Conservation (phyloP, 1,140 invertebrate genomes). For the Eulimnadia texana region DNA sequence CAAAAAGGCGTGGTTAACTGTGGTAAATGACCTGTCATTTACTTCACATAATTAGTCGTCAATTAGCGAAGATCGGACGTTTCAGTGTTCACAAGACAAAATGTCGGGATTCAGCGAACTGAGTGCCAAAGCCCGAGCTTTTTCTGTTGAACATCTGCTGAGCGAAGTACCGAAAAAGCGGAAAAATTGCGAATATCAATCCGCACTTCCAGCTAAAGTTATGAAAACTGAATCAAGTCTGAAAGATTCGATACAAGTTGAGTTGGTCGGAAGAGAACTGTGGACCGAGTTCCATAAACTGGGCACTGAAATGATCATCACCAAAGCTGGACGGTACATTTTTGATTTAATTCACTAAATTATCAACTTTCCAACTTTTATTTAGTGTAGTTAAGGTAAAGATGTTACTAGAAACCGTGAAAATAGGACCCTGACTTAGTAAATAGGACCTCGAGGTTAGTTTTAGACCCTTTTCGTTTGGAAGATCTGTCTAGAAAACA, state of each 20-base stretch:
- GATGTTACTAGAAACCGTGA: background rate
- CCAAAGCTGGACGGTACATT: slow-evolving; percentile 84
- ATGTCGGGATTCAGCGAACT: background rate
- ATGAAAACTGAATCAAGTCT: background rate
- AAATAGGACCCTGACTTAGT: too few relatives aligned
- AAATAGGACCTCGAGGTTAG: too few relatives aligned
- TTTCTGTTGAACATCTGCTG: background rate
- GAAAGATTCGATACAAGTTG: background rate
- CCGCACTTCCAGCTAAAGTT: background rate
- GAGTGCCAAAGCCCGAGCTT: background rate
- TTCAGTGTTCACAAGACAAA: background rate
- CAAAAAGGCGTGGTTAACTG: too few relatives aligned
- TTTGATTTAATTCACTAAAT: background rate
- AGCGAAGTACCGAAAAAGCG: background rate
- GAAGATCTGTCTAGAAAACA: too few relatives aligned
- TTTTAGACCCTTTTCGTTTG: background rate
- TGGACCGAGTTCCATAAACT: slow-evolving; percentile 76
- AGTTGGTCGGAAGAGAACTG: slow-evolving; percentile 24
- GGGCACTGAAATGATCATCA: slow-evolving; percentile 96
- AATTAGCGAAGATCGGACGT: too few relatives aligned
- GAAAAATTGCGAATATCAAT: background rate
- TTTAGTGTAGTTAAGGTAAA: background rate
- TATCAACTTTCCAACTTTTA: background rate
- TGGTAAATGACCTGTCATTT: too few relatives aligned
- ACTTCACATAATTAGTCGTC: too few relatives aligned